Conservation (phyloP, 2,113 vertebrate species). For the Vidua macroura region DNA sequence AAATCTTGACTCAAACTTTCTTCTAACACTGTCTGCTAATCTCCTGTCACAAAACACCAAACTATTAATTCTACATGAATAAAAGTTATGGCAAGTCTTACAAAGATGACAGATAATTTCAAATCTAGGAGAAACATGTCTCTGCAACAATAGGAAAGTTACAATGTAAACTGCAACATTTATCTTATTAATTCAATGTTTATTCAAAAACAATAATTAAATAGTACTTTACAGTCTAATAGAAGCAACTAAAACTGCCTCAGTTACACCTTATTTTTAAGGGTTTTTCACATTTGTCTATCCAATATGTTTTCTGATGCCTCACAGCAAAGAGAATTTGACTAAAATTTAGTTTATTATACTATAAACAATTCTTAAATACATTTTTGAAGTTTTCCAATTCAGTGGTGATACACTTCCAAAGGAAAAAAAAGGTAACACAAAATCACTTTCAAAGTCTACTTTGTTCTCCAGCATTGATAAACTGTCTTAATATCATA, state of each 20-base stretch:
- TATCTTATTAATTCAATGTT: neutral
- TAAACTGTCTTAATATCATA: neutral
- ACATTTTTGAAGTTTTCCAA: neutral
- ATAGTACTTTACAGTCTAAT: neutral
- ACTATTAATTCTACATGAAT: neutral
- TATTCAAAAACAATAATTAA: neutral
- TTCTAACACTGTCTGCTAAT: neutral
- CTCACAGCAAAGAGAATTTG: neutral
- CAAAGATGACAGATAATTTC: neutral
- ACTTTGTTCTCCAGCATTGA: conserved; percentile 4
- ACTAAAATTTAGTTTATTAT: neutral
- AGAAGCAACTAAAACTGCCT: neutral
- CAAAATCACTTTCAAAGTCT: neutral
- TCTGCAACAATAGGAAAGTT: neutral
- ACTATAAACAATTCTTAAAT: neutral
- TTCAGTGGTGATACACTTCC: neutral
- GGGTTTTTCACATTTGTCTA: neutral
- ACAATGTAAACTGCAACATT: neutral
- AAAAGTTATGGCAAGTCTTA: neutral
- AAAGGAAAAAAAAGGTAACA: neutral
- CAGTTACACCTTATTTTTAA: neutral
- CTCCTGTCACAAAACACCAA: neutral
- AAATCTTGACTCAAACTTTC: neutral
- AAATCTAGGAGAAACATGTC: neutral
- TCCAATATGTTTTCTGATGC: neutral